Base-by-base conservation (phyloP, 2,888 invertebrate species). In the Netelia fuscicornis region DNA sequence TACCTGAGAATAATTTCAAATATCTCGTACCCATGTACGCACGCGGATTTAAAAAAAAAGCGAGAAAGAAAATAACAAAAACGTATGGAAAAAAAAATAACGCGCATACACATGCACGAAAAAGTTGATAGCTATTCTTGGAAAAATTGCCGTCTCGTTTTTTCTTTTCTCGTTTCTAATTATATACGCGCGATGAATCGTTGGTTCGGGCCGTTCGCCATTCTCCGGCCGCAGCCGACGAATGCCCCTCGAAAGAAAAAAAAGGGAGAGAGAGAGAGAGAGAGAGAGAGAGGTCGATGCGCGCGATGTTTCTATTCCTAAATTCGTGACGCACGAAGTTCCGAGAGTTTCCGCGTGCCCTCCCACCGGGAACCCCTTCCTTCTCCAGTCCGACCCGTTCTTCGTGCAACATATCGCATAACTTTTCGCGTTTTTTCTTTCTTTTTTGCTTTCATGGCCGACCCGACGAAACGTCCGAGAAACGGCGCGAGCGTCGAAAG, bases 321-420 rank as follows among this genome's bases (percentile, higher is more conserved):
- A 79, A 82, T 85, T 70, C 62, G 23, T 85, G 85, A 79, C 85
- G 85, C 82, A 82, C 82, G 79, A 75, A 11, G 25, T 17, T 52
- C 42, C 75, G 70, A 70, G 60, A 70, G 76, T 76, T 76, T 81
- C 81, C 75, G 81, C 74, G 68, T 62, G 65, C 25, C 23, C 23
- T 58, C 58, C 23, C 23, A 20, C 13, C 23, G 17, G 20, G 58
- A 20, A 20, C 58, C 54, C 54, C 17, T 13, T 58, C 9, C 8
- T 13, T 58, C 9, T 23, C 2, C 58, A 10, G 9, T 23, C 17
- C 58, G 9, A 2, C 13, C 3, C 58, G n/a, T 17, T 44, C 65
- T 9, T 56, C 84, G 60, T 84, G 84, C 84, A 84, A 77, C 77
- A 68, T 54, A 81, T 81, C 84, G 81, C 77, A 78, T 81, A 58